phyloP scores from a whole-genome alignment of 2,113 vertebrate species.

The Rhombomys opimus region DNA sequence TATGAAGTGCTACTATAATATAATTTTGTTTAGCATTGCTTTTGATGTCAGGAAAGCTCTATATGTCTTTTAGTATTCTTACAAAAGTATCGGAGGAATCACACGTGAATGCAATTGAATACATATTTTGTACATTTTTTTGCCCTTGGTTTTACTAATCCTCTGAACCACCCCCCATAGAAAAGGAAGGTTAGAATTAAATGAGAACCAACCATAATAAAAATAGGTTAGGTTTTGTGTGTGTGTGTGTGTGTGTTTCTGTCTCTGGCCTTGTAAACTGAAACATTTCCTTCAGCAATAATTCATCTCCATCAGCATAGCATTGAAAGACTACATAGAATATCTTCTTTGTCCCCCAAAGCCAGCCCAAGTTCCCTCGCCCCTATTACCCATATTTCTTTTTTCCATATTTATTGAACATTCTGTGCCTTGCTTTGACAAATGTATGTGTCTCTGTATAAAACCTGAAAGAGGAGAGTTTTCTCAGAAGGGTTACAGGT shows the following conservation, averaged over 20 bases:
- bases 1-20: not conserved
- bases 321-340: slow-evolving; percentile 38
- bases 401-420: not conserved
- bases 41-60: not conserved
- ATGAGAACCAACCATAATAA: not conserved
- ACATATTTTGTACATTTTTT: not conserved
- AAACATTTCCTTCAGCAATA: not conserved
- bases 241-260: not conserved
- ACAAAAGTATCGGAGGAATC: not conserved
- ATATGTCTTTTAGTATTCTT: not conserved
- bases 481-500: not conserved
- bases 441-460: not conserved
- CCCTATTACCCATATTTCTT: not conserved
- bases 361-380: not conserved
- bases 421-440: slow-evolving; percentile 43
- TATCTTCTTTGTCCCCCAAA: slow-evolving; percentile 75
- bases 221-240: slow-evolving; percentile 11
- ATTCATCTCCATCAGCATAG: not conserved
- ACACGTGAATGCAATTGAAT: not conserved
- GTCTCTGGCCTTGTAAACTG: slow-evolving; percentile 35
- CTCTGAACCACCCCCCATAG: not conserved
- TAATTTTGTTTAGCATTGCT: not conserved
- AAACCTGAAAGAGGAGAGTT: slow-evolving; percentile 39
- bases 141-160: slow-evolving; percentile 12
- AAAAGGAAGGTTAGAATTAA: slow-evolving; percentile 51